Percentiles rank a stretch among this genome's conserved stretches.
Conservation (phyloP, 2,113 vertebrate species). For the Grallaria varia region DNA sequence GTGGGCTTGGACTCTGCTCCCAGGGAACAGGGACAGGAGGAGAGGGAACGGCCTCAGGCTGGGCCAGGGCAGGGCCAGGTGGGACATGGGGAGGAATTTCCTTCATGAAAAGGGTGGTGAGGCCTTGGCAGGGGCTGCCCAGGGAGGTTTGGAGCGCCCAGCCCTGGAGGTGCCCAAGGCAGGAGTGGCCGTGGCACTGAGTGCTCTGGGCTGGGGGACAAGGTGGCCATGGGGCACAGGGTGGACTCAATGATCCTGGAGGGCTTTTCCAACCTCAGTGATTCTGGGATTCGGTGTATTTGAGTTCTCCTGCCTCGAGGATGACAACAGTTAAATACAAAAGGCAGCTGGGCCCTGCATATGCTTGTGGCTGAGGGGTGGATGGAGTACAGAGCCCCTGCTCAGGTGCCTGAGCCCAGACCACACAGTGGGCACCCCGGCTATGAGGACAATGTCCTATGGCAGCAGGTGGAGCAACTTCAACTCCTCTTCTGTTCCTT, state of each 20-base stretch:
- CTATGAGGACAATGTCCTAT: accelerated
- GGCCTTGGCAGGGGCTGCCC: background rate
- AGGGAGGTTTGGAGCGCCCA: background rate
- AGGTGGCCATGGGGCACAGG: accelerated
- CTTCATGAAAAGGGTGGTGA: accelerated
- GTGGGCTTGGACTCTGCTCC: background rate
- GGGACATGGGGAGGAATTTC: background rate
- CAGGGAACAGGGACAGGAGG: background rate
- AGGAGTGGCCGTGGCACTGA: accelerated
- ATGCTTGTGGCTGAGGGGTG: background rate
- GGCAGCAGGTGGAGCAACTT: background rate
- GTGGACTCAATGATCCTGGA: accelerated
- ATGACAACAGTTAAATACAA: background rate
- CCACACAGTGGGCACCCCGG: accelerated
- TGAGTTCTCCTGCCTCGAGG: background rate
- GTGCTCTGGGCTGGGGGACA: background rate
- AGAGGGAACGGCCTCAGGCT: background rate
- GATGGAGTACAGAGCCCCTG: background rate
- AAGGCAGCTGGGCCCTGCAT: background rate
- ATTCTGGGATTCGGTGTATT: background rate
- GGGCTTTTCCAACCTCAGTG: background rate
- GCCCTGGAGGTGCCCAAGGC: background rate
- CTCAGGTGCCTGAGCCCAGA: background rate
- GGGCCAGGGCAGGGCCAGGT: background rate
- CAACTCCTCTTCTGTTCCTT: background rate